phyloP scores from a whole-genome alignment of 2,797 vertebrate genomes.

The Epinephelus malabaricus region DNA sequence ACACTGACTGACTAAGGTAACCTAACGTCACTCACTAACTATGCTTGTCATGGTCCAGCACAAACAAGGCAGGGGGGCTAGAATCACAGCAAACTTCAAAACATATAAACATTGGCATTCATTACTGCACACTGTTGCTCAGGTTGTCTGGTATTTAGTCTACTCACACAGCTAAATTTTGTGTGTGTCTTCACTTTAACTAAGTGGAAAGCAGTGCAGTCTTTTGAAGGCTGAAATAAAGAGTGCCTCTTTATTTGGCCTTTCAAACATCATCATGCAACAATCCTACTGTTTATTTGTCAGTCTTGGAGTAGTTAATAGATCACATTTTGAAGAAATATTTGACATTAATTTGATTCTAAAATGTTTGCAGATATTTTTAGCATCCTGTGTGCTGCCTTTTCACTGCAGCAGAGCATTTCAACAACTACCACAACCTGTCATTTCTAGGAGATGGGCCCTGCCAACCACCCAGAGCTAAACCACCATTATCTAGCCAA shows the following conservation, averaged over 20 bases:
- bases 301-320: not conserved
- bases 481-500: not conserved
- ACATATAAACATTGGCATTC: not conserved
- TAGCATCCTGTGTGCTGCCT: not conserved
- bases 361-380: conserved; percentile 5
- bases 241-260: not conserved
- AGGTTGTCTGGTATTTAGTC: not conserved
- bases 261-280: not conserved
- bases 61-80: too few species aligned
- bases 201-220: not conserved
- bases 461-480: not conserved
- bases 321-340: not conserved
- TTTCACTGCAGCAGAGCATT: not conserved
- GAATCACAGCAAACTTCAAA: too few species aligned
- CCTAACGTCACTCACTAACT: too few species aligned
- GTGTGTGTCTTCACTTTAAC: not conserved
- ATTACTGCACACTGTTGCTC: conserved; percentile 15
- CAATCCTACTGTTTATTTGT: not conserved
- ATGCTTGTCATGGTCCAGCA: too few species aligned
- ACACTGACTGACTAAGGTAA: too few species aligned
- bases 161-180: not conserved
- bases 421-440: not conserved
- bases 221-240: conserved; percentile 4
- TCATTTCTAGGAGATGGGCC: not conserved
- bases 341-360: not conserved